phyloP scores from a whole-genome alignment of 2,797 vertebrate genomes.

The Spheniscus humboldti region DNA sequence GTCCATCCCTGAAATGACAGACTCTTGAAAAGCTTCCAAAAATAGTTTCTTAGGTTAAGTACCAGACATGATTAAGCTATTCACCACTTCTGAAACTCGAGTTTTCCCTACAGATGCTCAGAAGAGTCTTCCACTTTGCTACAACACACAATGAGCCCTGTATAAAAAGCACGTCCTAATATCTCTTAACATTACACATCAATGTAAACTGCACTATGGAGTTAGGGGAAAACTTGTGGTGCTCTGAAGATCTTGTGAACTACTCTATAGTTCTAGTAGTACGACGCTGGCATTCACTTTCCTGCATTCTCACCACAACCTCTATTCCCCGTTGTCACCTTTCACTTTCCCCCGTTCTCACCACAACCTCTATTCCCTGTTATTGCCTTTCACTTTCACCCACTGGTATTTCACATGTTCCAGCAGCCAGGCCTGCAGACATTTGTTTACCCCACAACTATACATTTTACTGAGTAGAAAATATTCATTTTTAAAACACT shows the following conservation, averaged over 20 bases:
- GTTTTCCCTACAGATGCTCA: not conserved
- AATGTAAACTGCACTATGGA: not conserved
- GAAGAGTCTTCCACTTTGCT: not conserved
- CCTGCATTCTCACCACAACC: not conserved
- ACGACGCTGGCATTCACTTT: rapidly evolving
- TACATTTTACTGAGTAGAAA: not conserved
- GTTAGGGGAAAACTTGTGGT: not conserved
- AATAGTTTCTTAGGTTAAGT: not conserved
- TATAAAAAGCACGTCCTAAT: not conserved
- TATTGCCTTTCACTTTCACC: not conserved
- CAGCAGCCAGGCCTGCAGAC: not conserved
- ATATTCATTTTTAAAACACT: not conserved
- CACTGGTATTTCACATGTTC: rapidly evolving
- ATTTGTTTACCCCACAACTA: not conserved
- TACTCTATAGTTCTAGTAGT: not conserved
- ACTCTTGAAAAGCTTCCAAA: not conserved
- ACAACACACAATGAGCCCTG: not conserved
- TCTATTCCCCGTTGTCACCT: not conserved
- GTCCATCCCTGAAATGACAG: not conserved
- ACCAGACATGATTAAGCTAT: not conserved
- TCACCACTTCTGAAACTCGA: not conserved
- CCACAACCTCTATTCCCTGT: not conserved
- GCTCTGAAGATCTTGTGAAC: not conserved
- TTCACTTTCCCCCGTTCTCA: not conserved
- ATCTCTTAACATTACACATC: not conserved